These are phyloP conservation scores for Porphyrio hochstetteri DNA, from an alignment of 2,113 vertebrate species.

Conservation along the genomic window DNA sequence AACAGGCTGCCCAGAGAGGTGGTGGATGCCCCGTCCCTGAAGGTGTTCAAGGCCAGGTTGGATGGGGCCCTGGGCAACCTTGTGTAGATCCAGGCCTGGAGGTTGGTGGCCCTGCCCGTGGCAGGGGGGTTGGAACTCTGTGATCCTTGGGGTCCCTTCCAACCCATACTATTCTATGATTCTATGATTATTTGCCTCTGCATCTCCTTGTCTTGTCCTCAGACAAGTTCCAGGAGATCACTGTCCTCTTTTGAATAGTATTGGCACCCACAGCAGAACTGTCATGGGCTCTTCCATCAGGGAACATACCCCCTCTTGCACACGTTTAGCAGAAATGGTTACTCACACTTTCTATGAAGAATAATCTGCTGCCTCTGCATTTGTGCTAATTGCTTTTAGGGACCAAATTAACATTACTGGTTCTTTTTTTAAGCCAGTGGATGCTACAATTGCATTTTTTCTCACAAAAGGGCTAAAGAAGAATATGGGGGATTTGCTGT, in stretches of 20 bases:
- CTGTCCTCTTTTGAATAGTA: background rate
- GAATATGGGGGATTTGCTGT: background rate
- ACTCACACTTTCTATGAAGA: background rate
- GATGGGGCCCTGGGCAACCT: too few relatives aligned
- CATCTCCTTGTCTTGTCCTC: conserved; percentile 35
- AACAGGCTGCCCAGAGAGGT: too few relatives aligned
- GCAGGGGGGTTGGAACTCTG: too few relatives aligned
- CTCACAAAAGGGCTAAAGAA: background rate
- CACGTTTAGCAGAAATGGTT: background rate
- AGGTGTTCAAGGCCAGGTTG: too few relatives aligned
- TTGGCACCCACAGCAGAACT: background rate
- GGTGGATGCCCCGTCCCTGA: too few relatives aligned
- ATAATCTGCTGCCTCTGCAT: background rate
- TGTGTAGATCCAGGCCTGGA: too few relatives aligned
- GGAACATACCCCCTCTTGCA: background rate
- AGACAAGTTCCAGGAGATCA: background rate
- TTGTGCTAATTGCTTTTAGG: background rate
- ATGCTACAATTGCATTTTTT: background rate
- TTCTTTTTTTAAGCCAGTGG: background rate
- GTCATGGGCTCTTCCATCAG: background rate
- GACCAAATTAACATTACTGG: background rate
- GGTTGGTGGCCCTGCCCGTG: too few relatives aligned
- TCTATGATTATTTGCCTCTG: conserved; percentile 14
- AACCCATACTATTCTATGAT: too few relatives aligned
- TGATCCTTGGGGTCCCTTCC: too few relatives aligned